These are phyloP conservation scores for Tragelaphus eurycerus DNA, from an alignment of 2,797 vertebrate genomes.

Conservation along the genomic window DNA sequence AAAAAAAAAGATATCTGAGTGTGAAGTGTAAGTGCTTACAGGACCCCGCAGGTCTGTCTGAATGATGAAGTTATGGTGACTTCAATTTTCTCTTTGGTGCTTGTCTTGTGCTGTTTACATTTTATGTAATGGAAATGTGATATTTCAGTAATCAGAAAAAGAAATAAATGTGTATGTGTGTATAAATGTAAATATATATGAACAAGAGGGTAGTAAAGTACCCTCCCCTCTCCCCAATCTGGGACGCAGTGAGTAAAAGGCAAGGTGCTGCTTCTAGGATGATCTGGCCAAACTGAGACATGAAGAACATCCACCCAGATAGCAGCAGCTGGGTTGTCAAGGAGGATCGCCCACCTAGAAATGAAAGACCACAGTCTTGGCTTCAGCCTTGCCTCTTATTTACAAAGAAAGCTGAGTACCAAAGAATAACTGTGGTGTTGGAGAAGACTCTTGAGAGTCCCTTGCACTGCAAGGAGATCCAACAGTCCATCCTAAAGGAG, in stretches of 20 bases:
- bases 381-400: background rate
- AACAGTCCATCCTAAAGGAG: background rate
- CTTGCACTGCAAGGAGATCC: background rate
- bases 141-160: background rate
- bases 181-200: background rate
- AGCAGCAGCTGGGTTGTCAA: background rate
- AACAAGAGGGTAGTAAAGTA: background rate
- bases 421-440: background rate
- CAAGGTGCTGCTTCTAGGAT: background rate
- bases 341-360: background rate
- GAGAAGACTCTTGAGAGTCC: background rate
- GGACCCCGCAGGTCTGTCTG: background rate
- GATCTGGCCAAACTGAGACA: background rate
- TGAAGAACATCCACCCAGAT: fast-evolving
- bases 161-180: background rate
- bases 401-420: background rate
- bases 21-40: background rate
- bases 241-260: background rate
- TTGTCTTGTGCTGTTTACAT: background rate
- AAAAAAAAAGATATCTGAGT: background rate
- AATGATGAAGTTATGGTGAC: background rate
- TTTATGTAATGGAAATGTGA: background rate
- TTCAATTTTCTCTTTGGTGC: background rate
- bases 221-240: too few species aligned
- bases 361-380: background rate